phyloP scores from a whole-genome alignment of 2,797 vertebrate genomes.

The Phaenicophaeus curvirostris region DNA sequence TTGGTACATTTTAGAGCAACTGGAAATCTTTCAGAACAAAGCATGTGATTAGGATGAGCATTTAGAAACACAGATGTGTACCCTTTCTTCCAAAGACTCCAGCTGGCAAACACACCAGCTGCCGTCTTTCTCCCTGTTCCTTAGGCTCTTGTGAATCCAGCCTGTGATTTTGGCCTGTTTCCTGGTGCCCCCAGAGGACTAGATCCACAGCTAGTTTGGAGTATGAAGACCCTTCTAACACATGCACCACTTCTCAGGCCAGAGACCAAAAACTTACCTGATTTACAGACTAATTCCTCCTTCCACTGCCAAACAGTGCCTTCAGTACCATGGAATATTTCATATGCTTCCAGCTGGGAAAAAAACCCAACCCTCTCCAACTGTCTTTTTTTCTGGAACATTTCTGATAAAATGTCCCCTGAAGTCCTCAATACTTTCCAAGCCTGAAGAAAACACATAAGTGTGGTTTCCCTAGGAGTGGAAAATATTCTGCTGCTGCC shows the following conservation, averaged over 20 bases:
- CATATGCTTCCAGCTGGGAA: not conserved
- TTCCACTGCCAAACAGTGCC: not conserved
- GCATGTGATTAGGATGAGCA: not conserved
- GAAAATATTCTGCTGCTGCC: conserved; percentile 31
- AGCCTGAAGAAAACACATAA: conserved; percentile 6
- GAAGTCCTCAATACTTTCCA: not conserved
- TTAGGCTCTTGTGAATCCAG: not conserved
- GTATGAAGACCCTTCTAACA: not conserved
- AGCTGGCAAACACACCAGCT: not conserved
- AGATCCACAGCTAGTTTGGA: not conserved
- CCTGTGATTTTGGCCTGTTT: not conserved
- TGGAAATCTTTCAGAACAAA: not conserved
- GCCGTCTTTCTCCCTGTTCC: not conserved
- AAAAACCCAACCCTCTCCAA: fast-evolving
- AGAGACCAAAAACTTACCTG: not conserved
- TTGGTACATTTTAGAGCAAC: not conserved
- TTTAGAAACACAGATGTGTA: not conserved
- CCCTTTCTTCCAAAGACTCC: not conserved
- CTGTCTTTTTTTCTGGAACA: not conserved
- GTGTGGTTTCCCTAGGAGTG: conserved; percentile 5
- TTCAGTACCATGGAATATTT: not conserved
- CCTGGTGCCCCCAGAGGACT: not conserved
- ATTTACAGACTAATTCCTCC: not conserved
- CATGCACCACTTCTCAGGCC: not conserved
- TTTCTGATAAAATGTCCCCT: not conserved